Percentiles rank a stretch among this genome's conserved stretches.
Conservation (phyloP, 2,797 vertebrate species). For the Artibeus lituratus region DNA sequence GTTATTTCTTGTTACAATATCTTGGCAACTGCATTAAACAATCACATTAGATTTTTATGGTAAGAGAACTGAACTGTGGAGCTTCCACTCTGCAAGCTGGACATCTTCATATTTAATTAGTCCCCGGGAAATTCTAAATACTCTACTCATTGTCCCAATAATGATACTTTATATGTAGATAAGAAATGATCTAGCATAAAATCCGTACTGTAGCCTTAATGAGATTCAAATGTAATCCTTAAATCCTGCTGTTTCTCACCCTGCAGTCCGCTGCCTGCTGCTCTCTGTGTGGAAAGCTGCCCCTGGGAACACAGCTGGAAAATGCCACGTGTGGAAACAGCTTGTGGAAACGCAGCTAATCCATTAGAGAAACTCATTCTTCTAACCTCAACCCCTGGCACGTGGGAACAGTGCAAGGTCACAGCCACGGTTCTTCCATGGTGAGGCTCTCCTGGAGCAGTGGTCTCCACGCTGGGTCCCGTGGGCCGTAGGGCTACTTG, state of each 20-base stretch:
- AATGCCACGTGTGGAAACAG: neutral
- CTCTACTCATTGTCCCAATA: conserved; percentile 63
- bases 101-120: conserved; percentile 77
- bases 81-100: conserved; percentile 54
- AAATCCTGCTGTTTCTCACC: conserved; percentile 56
- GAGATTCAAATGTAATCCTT: conserved; percentile 67
- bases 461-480: neutral
- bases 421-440: fast-evolving
- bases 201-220: conserved; percentile 70
- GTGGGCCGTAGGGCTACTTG: fast-evolving
- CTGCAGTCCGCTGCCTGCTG: neutral
- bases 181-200: conserved; percentile 75
- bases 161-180: conserved; percentile 60
- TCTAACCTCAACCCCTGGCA: neutral
- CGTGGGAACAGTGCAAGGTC: neutral
- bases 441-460: neutral
- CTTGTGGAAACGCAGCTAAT: neutral
- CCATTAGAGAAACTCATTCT: neutral
- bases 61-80: conserved; percentile 25
- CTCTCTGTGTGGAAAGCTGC: neutral
- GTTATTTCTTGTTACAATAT: conserved; percentile 54
- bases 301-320: neutral
- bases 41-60: neutral
- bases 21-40: conserved; percentile 51
- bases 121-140: conserved; percentile 65